These are phyloP conservation scores for Villa cingulata DNA, from an alignment of 2,888 invertebrate genomes.

Conservation along the genomic window DNA sequence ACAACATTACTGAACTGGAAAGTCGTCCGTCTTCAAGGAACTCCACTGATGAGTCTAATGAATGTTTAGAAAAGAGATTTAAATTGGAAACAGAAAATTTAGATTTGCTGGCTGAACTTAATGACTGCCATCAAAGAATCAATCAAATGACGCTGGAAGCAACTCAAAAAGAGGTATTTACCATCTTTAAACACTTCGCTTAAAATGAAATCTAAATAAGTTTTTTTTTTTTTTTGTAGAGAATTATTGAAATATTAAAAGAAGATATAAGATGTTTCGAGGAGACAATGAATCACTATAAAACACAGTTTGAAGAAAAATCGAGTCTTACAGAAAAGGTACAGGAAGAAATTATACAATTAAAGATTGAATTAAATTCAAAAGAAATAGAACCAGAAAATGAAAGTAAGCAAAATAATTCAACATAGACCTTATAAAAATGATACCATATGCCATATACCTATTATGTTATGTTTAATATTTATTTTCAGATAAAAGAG, in stretches of 20 bases:
- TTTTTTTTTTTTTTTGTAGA: conserved; percentile 17
- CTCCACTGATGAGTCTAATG: conserved; percentile 5
- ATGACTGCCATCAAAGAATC: conserved; percentile 23
- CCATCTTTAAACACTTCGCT: too few relatives aligned
- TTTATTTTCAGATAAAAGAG: conserved; percentile 41
- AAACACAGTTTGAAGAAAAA: conserved; percentile 31
- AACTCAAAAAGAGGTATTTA: conserved; percentile 27
- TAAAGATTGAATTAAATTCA: conserved; percentile 27
- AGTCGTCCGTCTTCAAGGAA: background rate
- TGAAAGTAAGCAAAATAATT: conserved; percentile 22
- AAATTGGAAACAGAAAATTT: conserved; percentile 26
- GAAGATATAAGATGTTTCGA: conserved; percentile 30
- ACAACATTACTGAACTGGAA: background rate
- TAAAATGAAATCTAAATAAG: background rate
- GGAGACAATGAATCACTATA: conserved; percentile 30
- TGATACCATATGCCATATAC: too few relatives aligned
- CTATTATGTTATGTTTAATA: background rate
- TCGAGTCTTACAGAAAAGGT: conserved; percentile 26
- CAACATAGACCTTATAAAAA: too few relatives aligned
- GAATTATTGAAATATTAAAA: conserved; percentile 27
- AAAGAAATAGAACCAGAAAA: conserved; percentile 23
- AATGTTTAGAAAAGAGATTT: conserved; percentile 2
- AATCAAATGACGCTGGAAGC: conserved; percentile 22
- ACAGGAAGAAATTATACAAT: conserved; percentile 31
- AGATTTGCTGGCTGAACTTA: conserved; percentile 25